Evolutionary conservation across 1,140 invertebrate genomes (phyloP).

Genomic region (Nixonia krombeini): DNA sequence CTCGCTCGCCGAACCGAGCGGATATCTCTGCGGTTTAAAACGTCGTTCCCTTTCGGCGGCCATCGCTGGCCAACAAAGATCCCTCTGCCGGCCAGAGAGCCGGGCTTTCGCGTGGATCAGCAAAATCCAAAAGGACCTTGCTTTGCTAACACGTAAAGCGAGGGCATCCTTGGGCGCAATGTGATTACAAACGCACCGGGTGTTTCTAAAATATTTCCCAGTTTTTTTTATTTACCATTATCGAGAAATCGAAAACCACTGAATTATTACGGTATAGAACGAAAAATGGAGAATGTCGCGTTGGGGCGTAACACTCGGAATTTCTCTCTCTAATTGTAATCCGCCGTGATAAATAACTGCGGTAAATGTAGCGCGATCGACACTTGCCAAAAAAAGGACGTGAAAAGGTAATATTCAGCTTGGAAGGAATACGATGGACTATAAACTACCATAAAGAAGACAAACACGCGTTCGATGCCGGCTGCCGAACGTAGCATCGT

Average conservation of each 20-base stretch:
- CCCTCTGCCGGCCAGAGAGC: conserved; percentile 48
- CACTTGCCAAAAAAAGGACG: not conserved
- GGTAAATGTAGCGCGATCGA: too few relatives aligned
- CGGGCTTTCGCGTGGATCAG: conserved; percentile 61
- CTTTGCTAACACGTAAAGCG: conserved; percentile 6
- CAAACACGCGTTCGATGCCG: conserved; percentile 63
- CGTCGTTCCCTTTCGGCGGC: conserved; percentile 57
- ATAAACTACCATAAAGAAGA: conserved; percentile 66
- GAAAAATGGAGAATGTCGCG: too few relatives aligned
- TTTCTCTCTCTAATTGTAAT: too few relatives aligned
- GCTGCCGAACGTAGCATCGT: conserved; percentile 65
- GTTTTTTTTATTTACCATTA: too few relatives aligned
- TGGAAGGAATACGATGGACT: conserved; percentile 53
- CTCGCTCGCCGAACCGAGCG: conserved; percentile 58
- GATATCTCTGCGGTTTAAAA: conserved; percentile 71
- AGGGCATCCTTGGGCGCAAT: conserved; percentile 1
- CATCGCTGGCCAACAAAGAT: conserved; percentile 51
- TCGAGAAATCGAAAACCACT: too few relatives aligned
- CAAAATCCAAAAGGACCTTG: conserved; percentile 54
- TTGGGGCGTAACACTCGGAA: too few relatives aligned
- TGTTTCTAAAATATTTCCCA: too few relatives aligned
- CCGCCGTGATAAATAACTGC: too few relatives aligned
- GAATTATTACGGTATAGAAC: too few relatives aligned
- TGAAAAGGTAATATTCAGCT: conserved; percentile 20
- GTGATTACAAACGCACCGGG: too few relatives aligned